These are phyloP conservation scores for Nebria brevicollis DNA, from an alignment of 2,888 invertebrate genomes.

Conservation along the genomic window DNA sequence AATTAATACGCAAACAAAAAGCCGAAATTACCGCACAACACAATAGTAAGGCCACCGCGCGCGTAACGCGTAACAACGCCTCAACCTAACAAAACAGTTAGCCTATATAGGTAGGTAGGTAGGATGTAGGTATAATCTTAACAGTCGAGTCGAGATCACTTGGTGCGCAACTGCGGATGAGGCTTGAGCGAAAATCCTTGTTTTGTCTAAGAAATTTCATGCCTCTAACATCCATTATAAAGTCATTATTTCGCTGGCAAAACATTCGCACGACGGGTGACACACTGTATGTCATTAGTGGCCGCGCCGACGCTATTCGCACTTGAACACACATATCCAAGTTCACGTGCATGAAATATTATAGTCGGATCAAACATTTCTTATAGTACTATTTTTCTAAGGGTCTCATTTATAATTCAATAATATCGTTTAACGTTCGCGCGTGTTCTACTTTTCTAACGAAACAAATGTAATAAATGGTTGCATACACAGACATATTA, in stretches of 20 bases:
- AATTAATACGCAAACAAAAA: conserved; percentile 43
- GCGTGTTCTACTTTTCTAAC: not conserved
- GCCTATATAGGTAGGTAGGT: not conserved
- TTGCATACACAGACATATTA: not conserved
- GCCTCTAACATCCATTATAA: conserved; percentile 55
- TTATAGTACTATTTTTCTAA: no score
- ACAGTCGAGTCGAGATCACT: not conserved
- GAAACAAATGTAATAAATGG: not conserved
- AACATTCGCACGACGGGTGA: conserved; percentile 52
- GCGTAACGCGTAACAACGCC: not conserved
- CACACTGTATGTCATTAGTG: conserved; percentile 27
- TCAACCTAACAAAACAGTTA: conserved; percentile 31
- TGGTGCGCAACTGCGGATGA: not conserved
- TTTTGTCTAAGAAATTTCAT: conserved; percentile 44
- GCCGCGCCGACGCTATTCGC: not conserved
- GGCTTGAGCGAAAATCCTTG: conserved; percentile 31
- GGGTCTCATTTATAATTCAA: no score
- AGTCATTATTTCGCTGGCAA: conserved; percentile 56
- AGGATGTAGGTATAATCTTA: conserved; percentile 13
- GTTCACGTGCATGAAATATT: not conserved
- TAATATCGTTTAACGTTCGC: not conserved
- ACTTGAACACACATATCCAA: not conserved
- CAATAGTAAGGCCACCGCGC: conserved; percentile 21
- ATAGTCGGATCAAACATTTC: no score
- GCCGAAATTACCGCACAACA: conserved; percentile 30